Conservation (phyloP, 2,888 invertebrate species). For the Syritta pipiens region DNA sequence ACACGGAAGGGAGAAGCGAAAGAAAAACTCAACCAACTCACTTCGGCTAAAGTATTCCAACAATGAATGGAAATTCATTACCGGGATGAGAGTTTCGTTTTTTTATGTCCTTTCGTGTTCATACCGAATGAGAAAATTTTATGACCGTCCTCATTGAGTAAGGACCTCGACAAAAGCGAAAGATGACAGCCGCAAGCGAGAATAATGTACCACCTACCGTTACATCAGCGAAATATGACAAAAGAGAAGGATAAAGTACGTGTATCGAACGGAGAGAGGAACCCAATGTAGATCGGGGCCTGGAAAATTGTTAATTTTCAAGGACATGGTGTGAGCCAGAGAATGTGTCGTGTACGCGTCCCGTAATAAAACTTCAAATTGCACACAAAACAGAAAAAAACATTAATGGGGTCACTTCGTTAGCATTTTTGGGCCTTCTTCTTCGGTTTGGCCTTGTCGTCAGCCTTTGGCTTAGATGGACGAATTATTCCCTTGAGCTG, state of each 20-base stretch:
- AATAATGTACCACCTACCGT: slow-evolving; percentile 17
- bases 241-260: slow-evolving; percentile 8
- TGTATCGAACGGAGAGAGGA: background rate
- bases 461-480: background rate
- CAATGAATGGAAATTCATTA: slow-evolving; percentile 53
- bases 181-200: slow-evolving; percentile 18
- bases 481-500: background rate
- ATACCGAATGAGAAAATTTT: slow-evolving; percentile 14
- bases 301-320: slow-evolving; percentile 14
- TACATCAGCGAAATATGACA: slow-evolving; percentile 24
- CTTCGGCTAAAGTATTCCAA: slow-evolving; percentile 10
- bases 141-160: slow-evolving; percentile 18
- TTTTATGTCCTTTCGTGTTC: slow-evolving; percentile 10
- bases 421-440: background rate
- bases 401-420: slow-evolving; percentile 26
- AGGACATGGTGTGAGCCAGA: background rate
- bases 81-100: slow-evolving; percentile 14
- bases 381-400: slow-evolving; percentile 29
- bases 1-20: background rate
- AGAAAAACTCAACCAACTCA: background rate
- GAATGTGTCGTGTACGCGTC: slow-evolving; percentile 8
- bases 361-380: slow-evolving; percentile 41
- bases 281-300: too few relatives aligned
- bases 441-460: background rate
- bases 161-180: background rate